Percentiles rank a stretch among this genome's conserved stretches.
phyloP scores from a whole-genome alignment of 2,888 invertebrate genomes.

The Cataglyphis albicans region DNA sequence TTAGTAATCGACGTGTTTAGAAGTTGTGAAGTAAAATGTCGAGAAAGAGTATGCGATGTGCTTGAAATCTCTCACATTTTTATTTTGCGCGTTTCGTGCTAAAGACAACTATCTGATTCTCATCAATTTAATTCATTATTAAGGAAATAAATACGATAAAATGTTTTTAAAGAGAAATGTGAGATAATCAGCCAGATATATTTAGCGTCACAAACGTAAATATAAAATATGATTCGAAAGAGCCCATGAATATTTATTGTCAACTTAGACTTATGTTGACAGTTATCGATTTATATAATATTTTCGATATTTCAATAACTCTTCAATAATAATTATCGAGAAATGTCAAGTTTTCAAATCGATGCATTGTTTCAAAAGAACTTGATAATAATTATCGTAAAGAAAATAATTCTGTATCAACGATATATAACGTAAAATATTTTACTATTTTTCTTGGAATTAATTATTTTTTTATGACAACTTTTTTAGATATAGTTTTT shows the following conservation, averaged over 20 bases:
- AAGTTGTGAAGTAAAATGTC: not conserved
- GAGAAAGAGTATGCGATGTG: not conserved
- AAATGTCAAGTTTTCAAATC: not conserved
- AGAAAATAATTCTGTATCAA: not conserved
- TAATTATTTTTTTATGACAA: not conserved
- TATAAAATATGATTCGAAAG: not conserved
- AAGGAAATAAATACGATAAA: not conserved
- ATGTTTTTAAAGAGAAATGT: not conserved
- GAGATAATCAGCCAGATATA: not conserved
- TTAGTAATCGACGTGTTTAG: not conserved
- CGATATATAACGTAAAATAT: not conserved
- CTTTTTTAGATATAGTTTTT: not conserved
- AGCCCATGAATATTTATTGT: constrained; percentile 12
- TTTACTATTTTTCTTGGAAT: not conserved
- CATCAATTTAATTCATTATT: not conserved
- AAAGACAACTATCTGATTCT: not conserved
- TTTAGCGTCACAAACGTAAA: not conserved
- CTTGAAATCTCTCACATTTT: not conserved
- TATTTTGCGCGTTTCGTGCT: not conserved
- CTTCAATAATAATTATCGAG: not conserved
- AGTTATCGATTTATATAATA: not conserved
- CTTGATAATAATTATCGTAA: not conserved
- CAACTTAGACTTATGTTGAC: not conserved
- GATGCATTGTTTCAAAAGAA: not conserved
- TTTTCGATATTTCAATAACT: not conserved